Evolutionary conservation across 2,888 invertebrate species (phyloP), one percentile per base, ranked within the genome.

Genomic region (Dryobota labecula): DNA sequence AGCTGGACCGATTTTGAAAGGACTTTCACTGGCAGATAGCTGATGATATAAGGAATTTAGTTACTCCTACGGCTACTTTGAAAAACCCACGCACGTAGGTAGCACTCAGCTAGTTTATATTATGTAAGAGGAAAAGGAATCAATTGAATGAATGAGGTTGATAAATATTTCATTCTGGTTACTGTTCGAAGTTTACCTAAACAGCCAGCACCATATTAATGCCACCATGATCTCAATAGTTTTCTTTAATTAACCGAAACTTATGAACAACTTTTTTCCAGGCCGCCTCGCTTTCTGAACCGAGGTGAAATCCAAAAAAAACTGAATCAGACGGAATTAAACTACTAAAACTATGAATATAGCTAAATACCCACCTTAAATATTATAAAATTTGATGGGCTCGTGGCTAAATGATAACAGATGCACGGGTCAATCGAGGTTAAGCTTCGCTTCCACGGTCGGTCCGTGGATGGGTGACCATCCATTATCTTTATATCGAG

Each of bases 241-340:
- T 64, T 70, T 61, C 27, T 74, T 61, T 51, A 60, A 47, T 58
- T 63, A 9, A 56, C 54, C 49, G 61, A 65, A 72, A 64, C 66
- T 70, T 61, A 62, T 58, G 53, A 65, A 49, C 41, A 53, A 65
- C 20, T 47, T 74, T 86, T 83, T 85, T 83, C 73, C 76, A 75
- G n/a, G 24, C 56, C 64, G 66, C 73, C 78, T 79, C 78, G 84
- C 80, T 89, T 87, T 84, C 79, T 81, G 85, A 84, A 74, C 70
- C 90, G 84, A 90, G 90, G 90, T 90, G 86, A 90, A 77, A 83
- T 82, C 9, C 24, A 54, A 62, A 86, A 89, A 89, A 89, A 89
- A 86, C 68, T 57, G 27, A n/a, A 41, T 3, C 30, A 72, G 36
- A 49, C 53, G 62, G n/a, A 56, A n/a, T n/a, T n/a, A n/a, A 63